A percentile compares a stretch with the other conserved stretches of the same genome.
Conservation (phyloP, 2,113 vertebrate genomes). For the Triplophysa rosa region DNA sequence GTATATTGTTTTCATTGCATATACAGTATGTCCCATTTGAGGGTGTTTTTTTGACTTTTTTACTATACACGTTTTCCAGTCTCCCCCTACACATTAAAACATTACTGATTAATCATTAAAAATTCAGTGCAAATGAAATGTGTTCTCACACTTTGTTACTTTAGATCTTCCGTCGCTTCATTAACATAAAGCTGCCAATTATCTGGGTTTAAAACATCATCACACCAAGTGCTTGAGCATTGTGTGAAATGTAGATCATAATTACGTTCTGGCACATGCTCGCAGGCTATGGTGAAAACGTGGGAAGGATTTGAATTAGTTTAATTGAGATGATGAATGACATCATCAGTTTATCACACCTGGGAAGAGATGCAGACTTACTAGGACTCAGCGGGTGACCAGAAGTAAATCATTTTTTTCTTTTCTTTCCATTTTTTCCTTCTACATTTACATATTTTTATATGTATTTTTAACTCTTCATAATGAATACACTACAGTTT, state of each 20-base stretch:
- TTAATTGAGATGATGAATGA: background rate
- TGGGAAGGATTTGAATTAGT: background rate
- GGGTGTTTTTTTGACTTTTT: too few relatives aligned
- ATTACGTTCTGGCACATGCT: constrained; percentile 34
- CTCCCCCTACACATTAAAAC: too few relatives aligned
- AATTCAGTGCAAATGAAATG: background rate
- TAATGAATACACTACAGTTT: background rate
- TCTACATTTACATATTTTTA: too few relatives aligned
- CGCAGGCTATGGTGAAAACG: background rate
- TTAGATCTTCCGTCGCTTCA: background rate
- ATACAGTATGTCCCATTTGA: too few relatives aligned
- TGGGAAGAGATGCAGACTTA: background rate
- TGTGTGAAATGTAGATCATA: constrained; percentile 37
- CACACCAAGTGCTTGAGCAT: constrained; percentile 24
- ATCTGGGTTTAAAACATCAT: constrained; percentile 21
- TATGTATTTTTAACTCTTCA: too few relatives aligned
- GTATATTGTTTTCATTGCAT: too few relatives aligned
- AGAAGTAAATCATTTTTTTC: constrained; percentile 16
- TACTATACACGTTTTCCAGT: too few relatives aligned
- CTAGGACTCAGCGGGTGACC: background rate
- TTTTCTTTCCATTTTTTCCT: background rate
- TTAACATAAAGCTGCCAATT: constrained; percentile 44
- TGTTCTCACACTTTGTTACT: background rate
- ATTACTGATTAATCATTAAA: too few relatives aligned
- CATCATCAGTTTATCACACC: constrained; percentile 11